phyloP scores from a whole-genome alignment of 2,888 invertebrate genomes.

The Pseudococcus viburni region DNA sequence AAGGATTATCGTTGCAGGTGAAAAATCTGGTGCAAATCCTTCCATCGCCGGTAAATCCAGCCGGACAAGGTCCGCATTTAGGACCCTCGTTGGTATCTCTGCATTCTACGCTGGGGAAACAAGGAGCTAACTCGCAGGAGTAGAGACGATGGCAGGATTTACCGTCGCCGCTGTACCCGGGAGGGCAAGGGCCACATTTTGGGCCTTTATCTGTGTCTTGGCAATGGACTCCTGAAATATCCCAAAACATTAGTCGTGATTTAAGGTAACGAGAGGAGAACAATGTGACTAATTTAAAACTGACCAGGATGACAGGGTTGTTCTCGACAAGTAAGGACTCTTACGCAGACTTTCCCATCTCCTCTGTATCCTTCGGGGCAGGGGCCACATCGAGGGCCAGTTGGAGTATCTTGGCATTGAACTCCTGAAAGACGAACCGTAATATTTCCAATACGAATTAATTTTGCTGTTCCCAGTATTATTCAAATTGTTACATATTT shows the following conservation, averaged over 20 bases:
- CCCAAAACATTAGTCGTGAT: no score
- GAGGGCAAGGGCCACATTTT: conserved; percentile 84
- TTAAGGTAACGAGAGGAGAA: no score
- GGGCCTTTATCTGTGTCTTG: conserved; percentile 73
- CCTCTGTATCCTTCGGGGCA: conserved; percentile 84
- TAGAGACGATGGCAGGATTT: conserved; percentile 77
- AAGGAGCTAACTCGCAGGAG: conserved; percentile 49
- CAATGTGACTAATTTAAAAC: no score
- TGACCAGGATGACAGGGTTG: conserved; percentile 72
- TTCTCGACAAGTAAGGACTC: conserved; percentile 78
- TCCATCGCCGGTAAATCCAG: conserved; percentile 84
- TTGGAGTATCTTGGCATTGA: conserved; percentile 74
- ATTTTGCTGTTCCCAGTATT: no score
- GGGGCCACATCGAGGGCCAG: conserved; percentile 83
- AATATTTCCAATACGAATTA: no score
- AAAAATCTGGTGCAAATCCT: conserved; percentile 78
- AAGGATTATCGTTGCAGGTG: conserved; percentile 78
- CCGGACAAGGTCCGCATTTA: conserved; percentile 83
- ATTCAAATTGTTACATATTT: neutral
- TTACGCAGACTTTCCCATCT: conserved; percentile 82
- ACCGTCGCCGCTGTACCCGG: conserved; percentile 84
- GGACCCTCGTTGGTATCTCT: conserved; percentile 80
- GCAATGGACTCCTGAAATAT: conserved; percentile 77
- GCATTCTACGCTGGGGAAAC: conserved; percentile 77
- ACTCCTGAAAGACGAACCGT: conserved; percentile 76